phyloP scores from a whole-genome alignment of 2,113 vertebrate species.

The Picathartes gymnocephalus region DNA sequence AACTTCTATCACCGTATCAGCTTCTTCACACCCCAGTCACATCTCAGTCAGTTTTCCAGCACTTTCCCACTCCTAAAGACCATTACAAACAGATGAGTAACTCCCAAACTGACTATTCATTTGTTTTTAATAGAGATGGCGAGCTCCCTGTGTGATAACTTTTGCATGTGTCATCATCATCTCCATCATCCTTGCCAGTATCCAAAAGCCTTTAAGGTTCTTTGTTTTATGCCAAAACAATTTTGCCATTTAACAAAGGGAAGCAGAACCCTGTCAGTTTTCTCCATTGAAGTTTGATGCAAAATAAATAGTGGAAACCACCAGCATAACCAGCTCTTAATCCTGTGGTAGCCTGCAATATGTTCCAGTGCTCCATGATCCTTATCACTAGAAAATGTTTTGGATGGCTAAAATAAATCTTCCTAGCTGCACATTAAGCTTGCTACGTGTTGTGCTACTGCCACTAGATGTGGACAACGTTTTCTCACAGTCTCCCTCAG shows the following conservation, averaged over 20 bases:
- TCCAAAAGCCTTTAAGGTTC: background rate
- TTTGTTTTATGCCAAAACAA: background rate
- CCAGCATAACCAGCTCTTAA: background rate
- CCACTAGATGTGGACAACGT: background rate
- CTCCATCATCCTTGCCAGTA: background rate
- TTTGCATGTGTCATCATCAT: background rate
- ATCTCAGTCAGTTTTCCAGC: background rate
- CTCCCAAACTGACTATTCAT: background rate
- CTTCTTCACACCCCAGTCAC: background rate
- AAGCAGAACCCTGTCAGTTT: background rate
- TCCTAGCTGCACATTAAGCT: background rate
- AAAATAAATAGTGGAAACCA: background rate
- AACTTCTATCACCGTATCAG: fast-evolving
- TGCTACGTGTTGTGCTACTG: background rate
- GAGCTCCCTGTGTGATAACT: background rate
- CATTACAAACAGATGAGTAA: background rate
- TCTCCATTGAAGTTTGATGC: background rate
- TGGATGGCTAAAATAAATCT: background rate
- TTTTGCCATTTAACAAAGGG: background rate
- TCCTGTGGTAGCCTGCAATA: background rate
- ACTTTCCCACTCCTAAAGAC: background rate
- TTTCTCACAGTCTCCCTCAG: background rate
- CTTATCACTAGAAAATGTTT: background rate
- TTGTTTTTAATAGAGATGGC: background rate
- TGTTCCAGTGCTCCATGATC: background rate